Conservation (phyloP, 2,113 vertebrate genomes). For the Myiagra hebetior region DNA sequence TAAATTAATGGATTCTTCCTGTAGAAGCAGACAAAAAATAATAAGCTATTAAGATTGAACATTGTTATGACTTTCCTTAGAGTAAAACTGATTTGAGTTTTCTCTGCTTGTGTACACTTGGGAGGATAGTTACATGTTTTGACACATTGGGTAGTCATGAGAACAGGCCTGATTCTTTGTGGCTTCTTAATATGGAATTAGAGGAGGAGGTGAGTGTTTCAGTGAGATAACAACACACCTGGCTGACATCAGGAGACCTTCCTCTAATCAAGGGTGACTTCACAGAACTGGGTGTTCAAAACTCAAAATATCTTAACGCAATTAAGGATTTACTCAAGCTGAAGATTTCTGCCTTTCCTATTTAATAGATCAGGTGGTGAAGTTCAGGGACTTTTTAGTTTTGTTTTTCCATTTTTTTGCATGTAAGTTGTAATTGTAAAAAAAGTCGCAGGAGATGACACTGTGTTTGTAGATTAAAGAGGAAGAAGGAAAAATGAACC, state of each 20-base stretch:
- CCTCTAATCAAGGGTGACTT: not conserved
- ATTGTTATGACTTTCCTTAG: conserved; percentile 22
- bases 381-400: fast-evolving
- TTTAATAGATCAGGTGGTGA: not conserved
- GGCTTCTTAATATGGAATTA: not conserved
- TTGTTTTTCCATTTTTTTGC: not conserved
- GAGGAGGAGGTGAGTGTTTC: not conserved
- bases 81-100: not conserved
- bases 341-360: not conserved
- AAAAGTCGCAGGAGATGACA: not conserved
- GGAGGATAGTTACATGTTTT: not conserved
- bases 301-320: not conserved
- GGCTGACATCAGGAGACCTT: not conserved
- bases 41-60: not conserved
- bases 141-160: not conserved
- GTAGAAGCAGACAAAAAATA: not conserved
- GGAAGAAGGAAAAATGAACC: not conserved
- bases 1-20: not conserved
- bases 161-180: not conserved
- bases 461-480: not conserved
- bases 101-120: not conserved
- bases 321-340: not conserved
- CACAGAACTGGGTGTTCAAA: not conserved
- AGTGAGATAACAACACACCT: not conserved
- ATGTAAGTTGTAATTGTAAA: not conserved